phyloP scores from a whole-genome alignment of 2,888 invertebrate genomes.

The Stenolophus ochropezus region DNA sequence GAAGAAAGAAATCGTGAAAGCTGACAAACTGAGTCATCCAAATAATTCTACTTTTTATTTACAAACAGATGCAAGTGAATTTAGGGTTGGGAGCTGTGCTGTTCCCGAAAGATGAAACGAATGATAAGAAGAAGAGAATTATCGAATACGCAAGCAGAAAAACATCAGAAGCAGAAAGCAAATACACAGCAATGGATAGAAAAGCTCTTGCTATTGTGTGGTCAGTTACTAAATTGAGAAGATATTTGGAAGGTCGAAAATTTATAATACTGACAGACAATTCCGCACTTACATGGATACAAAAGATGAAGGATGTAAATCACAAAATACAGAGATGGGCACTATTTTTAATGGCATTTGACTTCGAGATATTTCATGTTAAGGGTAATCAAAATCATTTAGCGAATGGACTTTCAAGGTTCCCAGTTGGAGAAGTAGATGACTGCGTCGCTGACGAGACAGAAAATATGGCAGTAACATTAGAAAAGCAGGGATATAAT shows the following conservation, averaged over 20 bases:
- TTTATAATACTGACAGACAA: neutral
- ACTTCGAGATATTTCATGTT: no score
- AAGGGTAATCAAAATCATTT: no score
- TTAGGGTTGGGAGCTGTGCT: neutral
- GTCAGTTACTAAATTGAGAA: neutral
- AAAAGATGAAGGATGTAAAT: neutral
- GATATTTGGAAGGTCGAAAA: neutral
- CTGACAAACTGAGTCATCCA: slow-evolving; percentile 33
- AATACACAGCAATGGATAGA: neutral
- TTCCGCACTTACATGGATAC: neutral
- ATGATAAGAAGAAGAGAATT: neutral
- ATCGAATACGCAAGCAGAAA: neutral
- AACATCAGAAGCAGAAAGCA: neutral
- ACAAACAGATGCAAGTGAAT: neutral
- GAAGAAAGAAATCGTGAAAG: neutral
- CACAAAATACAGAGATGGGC: neutral
- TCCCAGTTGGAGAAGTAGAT: neutral
- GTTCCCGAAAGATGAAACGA: neutral
- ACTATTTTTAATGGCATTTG: neutral
- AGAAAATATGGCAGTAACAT: neutral
- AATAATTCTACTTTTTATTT: neutral
- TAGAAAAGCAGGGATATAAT: neutral
- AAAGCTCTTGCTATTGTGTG: neutral
- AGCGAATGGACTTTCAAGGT: neutral
- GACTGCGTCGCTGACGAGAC: neutral